Evolutionary conservation across 2,797 vertebrate species (phyloP).

Genomic region (Xenopus petersii): DNA sequence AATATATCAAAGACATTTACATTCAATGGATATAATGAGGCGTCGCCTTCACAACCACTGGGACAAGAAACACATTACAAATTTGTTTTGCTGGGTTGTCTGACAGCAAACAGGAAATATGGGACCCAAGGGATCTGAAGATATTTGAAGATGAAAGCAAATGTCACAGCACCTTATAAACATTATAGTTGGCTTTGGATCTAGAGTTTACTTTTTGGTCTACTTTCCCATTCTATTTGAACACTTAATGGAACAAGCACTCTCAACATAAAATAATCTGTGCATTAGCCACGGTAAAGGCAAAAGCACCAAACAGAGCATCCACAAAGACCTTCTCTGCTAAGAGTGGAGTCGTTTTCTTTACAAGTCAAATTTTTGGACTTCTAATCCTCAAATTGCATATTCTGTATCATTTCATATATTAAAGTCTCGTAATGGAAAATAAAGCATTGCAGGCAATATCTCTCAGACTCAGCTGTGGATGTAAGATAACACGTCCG

Average conservation of each 20-base stretch:
- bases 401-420: background rate
- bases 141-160: constrained; percentile 1
- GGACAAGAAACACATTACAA: constrained; percentile 3
- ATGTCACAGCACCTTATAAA: background rate
- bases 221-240: background rate
- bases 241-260: background rate
- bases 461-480: background rate
- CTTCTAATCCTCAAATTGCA: background rate
- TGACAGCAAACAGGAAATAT: background rate
- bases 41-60: background rate
- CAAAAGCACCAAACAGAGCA: background rate
- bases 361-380: background rate
- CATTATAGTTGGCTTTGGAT: constrained; percentile 2
- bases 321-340: background rate
- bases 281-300: no score
- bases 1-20: constrained; percentile 5
- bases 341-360: background rate
- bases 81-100: background rate
- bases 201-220: background rate
- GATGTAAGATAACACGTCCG: constrained; percentile 9
- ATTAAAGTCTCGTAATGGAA: background rate
- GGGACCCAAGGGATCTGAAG: background rate
- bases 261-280: background rate
- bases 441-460: background rate
- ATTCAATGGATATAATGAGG: background rate